A percentile compares a stretch with the other conserved stretches of the same genome.
Evolutionary conservation across 2,888 invertebrate species (phyloP).

Genomic region (Andrena praecox): DNA sequence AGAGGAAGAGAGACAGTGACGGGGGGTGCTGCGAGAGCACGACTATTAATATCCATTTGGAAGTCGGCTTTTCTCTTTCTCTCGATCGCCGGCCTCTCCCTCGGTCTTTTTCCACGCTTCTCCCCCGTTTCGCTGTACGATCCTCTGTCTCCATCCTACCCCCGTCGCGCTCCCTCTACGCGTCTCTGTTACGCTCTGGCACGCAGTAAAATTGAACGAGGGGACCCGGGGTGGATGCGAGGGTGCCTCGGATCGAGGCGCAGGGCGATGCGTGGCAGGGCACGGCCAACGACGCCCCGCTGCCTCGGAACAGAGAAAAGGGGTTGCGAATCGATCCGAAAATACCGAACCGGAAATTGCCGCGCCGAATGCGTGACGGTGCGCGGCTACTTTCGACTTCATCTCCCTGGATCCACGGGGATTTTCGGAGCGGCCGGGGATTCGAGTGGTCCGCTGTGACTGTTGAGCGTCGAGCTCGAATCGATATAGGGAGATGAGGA

Average conservation of each 20-base stretch:
- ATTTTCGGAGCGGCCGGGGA: no score
- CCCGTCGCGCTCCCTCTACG: background rate
- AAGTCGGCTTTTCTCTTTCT: conserved; percentile 64
- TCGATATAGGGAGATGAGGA: no score
- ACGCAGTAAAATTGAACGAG: conserved; percentile 64
- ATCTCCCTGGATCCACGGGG: no score
- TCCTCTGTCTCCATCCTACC: conserved; percentile 18
- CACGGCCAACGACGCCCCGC: conserved; percentile 36
- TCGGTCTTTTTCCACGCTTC: conserved; percentile 23
- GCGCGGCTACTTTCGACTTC: conserved; percentile 40
- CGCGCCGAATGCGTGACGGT: conserved; percentile 50
- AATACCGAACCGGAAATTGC: conserved; percentile 75
- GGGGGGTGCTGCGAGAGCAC: conserved; percentile 73
- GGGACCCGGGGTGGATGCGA: conserved; percentile 32
- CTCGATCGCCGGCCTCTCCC: background rate
- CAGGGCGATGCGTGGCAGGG: conserved; percentile 44
- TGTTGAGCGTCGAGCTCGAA: background rate
- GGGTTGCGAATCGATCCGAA: conserved; percentile 79
- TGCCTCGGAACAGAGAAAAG: conserved; percentile 68
- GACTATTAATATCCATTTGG: conserved; percentile 82
- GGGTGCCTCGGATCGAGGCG: conserved; percentile 58
- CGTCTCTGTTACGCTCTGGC: conserved; percentile 51
- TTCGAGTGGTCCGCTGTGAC: background rate
- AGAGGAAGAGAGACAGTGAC: conserved; percentile 3
- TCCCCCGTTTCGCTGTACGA: background rate